Evolutionary conservation across 2,888 invertebrate genomes (phyloP).

Genomic region (Alloscopus bannaensis): DNA sequence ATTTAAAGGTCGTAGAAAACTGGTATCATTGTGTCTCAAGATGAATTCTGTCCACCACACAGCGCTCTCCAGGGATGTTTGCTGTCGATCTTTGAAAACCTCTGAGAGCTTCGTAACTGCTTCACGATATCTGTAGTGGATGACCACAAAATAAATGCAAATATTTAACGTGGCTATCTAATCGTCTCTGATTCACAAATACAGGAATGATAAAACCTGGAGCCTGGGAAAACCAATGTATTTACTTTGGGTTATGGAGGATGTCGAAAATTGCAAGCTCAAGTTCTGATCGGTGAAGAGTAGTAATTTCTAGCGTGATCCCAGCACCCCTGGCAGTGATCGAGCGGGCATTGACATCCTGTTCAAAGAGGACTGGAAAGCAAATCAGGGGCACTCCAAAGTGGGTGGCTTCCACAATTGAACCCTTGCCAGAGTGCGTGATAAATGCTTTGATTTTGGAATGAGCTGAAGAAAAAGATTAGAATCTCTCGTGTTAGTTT

Average conservation of each 20-base stretch:
- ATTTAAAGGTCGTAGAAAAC: conserved; percentile 1
- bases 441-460: conserved; percentile 67
- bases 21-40: not conserved
- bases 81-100: conserved; percentile 37
- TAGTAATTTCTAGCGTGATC: conserved; percentile 61
- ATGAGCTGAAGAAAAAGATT: conserved; percentile 51
- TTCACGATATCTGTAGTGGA: conserved; percentile 44
- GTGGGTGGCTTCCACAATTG: conserved; percentile 64
- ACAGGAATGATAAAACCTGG: too few relatives aligned
- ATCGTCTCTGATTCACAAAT: too few relatives aligned
- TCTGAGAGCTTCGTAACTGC: conserved; percentile 13
- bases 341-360: conserved; percentile 64
- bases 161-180: too few relatives aligned
- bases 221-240: too few relatives aligned
- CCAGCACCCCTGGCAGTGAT: conserved; percentile 50
- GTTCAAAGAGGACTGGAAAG: conserved; percentile 66
- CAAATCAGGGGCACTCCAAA: conserved; percentile 61
- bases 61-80: conserved; percentile 35
- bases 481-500: too few relatives aligned
- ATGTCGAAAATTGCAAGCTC: conserved; percentile 39
- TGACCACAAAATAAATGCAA: too few relatives aligned
- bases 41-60: conserved; percentile 28
- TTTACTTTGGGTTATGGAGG: conserved; percentile 28
- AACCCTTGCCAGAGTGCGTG: conserved; percentile 65
- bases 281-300: conserved; percentile 46